A percentile compares a stretch with the other conserved stretches of the same genome.
phyloP scores from a whole-genome alignment of 2,888 invertebrate species.

The Bedellia somnulentella region DNA sequence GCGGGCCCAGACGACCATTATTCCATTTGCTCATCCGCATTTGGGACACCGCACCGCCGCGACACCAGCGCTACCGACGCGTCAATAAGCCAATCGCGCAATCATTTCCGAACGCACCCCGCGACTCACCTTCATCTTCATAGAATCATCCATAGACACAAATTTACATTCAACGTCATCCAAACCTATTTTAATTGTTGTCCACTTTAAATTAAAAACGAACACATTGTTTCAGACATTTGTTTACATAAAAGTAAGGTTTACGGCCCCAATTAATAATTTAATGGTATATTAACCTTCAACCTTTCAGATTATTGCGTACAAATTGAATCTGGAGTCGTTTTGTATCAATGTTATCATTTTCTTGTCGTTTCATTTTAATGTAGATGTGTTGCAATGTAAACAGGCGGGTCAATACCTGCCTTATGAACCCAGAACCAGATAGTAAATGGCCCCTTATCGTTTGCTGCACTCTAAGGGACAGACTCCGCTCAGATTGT shows the following conservation, averaged over 20 bases:
- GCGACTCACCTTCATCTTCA: slow-evolving; percentile 6
- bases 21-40: slow-evolving; percentile 60
- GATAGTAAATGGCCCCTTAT: slow-evolving; percentile 40
- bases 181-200: too few species aligned
- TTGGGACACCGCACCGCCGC: slow-evolving; percentile 24
- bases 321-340: slow-evolving; percentile 38
- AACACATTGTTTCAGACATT: not conserved
- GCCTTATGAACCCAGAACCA: slow-evolving; percentile 38
- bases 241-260: slow-evolving; percentile 7
- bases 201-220: too few species aligned
- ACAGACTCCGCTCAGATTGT: slow-evolving; percentile 47
- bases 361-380: slow-evolving; percentile 30
- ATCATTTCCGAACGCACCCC: slow-evolving; percentile 15
- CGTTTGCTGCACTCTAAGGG: slow-evolving; percentile 38
- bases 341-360: too few species aligned
- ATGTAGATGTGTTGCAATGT: slow-evolving; percentile 27
- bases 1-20: slow-evolving; percentile 61
- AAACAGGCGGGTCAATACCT: slow-evolving; percentile 54
- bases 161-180: too few species aligned
- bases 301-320: slow-evolving; percentile 32
- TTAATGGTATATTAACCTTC: slow-evolving; percentile 40
- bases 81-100: slow-evolving; percentile 42
- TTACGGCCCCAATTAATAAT: slow-evolving; percentile 33
- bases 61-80: slow-evolving; percentile 23
- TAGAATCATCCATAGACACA: too few species aligned